phyloP scores from a whole-genome alignment of 2,113 vertebrate genomes.

The Australoheros scitulus region DNA sequence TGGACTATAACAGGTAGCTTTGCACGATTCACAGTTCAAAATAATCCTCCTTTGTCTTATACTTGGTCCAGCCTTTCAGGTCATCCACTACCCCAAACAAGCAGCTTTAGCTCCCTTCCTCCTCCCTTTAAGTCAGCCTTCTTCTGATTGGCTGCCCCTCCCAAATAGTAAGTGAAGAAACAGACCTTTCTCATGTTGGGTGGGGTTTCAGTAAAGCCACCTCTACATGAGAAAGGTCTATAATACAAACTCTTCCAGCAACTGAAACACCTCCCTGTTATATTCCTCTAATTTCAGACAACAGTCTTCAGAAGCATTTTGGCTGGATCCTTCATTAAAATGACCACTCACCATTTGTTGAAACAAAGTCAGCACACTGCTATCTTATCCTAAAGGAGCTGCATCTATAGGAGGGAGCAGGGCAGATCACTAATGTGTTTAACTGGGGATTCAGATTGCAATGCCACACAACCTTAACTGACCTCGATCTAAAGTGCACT shows the following conservation, averaged over 20 bases:
- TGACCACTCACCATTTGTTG: neutral
- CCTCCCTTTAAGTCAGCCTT: neutral
- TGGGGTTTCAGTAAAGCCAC: too few relatives aligned
- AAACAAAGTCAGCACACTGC: conserved; percentile 33
- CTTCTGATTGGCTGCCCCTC: neutral
- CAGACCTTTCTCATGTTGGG: neutral
- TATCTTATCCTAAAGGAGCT: conserved; percentile 47
- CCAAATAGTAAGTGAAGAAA: neutral
- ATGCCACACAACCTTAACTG: conserved; percentile 55
- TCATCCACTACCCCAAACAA: neutral
- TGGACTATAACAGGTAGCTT: neutral
- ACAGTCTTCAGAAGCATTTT: neutral
- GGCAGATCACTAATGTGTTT: conserved; percentile 47
- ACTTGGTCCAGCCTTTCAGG: neutral
- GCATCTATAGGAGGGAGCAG: conserved; percentile 33
- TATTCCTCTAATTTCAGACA: neutral
- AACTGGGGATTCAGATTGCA: conserved; percentile 47
- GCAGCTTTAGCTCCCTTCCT: neutral
- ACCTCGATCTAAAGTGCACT: conserved; percentile 65
- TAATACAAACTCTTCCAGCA: neutral
- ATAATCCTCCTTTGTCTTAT: neutral
- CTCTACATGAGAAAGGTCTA: too few relatives aligned
- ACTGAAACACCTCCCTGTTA: neutral
- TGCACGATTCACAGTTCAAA: conserved; percentile 1
- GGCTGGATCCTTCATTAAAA: neutral